Conservation (phyloP, 2,888 invertebrate species). For the Nemurella pictetii region DNA sequence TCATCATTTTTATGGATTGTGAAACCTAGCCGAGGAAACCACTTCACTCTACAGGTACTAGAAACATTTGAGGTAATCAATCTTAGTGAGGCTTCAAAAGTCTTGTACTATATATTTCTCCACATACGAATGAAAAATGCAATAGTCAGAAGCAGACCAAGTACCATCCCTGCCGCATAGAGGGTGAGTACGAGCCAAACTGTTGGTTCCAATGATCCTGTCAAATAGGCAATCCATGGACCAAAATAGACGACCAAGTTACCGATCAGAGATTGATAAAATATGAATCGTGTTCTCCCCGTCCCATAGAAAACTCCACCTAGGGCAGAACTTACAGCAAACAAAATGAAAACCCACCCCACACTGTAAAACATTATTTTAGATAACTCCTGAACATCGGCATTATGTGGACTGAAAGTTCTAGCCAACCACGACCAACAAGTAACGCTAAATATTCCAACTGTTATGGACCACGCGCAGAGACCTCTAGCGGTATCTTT, state of each 20-base stretch:
- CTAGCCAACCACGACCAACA: background rate
- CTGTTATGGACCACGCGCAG: background rate
- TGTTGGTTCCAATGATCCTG: background rate
- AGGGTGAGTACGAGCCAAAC: background rate
- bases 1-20: too few species aligned
- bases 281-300: background rate
- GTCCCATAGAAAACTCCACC: background rate
- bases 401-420: background rate
- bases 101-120: too few species aligned
- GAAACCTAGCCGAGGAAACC: background rate
- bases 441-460: background rate
- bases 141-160: background rate
- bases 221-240: background rate
- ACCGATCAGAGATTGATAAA: background rate
- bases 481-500: background rate
- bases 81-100: background rate
- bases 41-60: background rate
- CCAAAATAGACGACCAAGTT: background rate
- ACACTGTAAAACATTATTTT: background rate
- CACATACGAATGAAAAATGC: background rate
- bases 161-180: background rate
- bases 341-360: slow-evolving; percentile 1
- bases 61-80: background rate
- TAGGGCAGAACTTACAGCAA: background rate
- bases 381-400: background rate